Conservation (phyloP, 2,797 vertebrate species). For the Cyclopterus lumpus region DNA sequence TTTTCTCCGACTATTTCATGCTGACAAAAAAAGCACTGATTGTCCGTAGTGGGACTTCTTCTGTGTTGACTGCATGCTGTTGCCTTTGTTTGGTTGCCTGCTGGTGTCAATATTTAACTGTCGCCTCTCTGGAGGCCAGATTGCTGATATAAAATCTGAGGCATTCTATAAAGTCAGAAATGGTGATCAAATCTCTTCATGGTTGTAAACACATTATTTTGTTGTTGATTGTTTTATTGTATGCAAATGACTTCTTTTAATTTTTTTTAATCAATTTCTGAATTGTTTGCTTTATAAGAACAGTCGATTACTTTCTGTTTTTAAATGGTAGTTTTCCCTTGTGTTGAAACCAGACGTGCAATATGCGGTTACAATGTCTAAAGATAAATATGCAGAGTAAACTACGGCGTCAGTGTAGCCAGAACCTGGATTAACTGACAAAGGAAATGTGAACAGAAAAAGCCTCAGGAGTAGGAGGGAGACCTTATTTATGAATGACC, state of each 20-base stretch:
- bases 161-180: background rate
- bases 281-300: background rate
- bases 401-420: background rate
- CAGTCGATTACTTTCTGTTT: background rate
- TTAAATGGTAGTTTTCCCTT: background rate
- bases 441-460: background rate
- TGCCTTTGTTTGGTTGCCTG: conserved; percentile 7
- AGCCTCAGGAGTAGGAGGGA: background rate
- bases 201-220: background rate
- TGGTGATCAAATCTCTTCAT: background rate
- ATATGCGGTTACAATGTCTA: background rate
- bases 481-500: conserved; percentile 5
- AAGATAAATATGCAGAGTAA: background rate
- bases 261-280: background rate
- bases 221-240: background rate
- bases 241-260: background rate
- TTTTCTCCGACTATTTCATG: conserved; percentile 40
- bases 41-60: conserved; percentile 6
- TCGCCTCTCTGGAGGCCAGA: background rate
- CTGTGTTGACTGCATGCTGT: conserved; percentile 18
- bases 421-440: background rate
- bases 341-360: background rate
- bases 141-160: background rate
- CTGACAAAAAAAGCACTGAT: conserved; percentile 24
- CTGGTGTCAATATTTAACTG: conserved; percentile 29